These are phyloP conservation scores for Agonopterix subpropinquella DNA, from an alignment of 2,888 invertebrate genomes.

Conservation along the genomic window DNA sequence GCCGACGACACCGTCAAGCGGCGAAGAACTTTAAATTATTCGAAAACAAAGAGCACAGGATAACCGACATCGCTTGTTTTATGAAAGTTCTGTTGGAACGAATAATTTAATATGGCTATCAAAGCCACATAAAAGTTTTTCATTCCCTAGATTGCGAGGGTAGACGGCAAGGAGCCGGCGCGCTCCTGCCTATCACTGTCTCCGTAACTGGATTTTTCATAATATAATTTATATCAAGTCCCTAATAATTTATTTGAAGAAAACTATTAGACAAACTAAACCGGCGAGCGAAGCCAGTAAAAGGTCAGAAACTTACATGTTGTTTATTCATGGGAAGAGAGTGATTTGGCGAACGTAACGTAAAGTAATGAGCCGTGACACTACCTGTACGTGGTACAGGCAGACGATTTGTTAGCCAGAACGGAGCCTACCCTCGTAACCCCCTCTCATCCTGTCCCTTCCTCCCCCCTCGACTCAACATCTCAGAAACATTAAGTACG, in stretches of 20 bases:
- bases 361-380: constrained; percentile 58
- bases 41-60: constrained; percentile 39
- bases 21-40: constrained; percentile 33
- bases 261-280: not conserved
- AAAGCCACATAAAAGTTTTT: constrained; percentile 19
- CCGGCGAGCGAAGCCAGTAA: constrained; percentile 3
- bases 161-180: constrained; percentile 1
- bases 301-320: constrained; percentile 33
- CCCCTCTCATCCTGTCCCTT: constrained; percentile 15
- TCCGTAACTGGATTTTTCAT: not conserved
- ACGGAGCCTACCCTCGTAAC: constrained; percentile 36
- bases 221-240: not conserved
- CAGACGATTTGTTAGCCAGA: constrained; percentile 48
- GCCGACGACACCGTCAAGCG: constrained; percentile 22
- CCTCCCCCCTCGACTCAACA: constrained; percentile 21
- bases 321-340: constrained; percentile 48
- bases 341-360: constrained; percentile 57
- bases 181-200: not conserved
- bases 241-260: not conserved
- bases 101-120: constrained; percentile 32
- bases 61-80: constrained; percentile 40
- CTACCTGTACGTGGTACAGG: constrained; percentile 53
- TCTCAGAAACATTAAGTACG: constrained; percentile 51
- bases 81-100: constrained; percentile 35
- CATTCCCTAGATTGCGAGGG: constrained; percentile 12